phyloP scores from a whole-genome alignment of 2,113 vertebrate genomes.

The Nothoprocta pentlandii region DNA sequence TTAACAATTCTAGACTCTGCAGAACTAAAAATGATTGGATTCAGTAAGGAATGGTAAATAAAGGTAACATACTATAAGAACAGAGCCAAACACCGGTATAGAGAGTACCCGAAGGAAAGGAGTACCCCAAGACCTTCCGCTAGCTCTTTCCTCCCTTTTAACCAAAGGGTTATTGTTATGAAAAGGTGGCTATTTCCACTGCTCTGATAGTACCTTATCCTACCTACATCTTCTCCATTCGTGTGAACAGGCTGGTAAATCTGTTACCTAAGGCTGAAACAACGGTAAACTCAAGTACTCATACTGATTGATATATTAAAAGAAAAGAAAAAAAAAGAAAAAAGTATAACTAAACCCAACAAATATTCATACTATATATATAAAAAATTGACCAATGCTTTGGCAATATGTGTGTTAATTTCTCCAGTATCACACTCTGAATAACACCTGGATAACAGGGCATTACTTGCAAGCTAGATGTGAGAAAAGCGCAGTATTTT shows the following conservation, averaged over 20 bases:
- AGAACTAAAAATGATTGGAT: neutral
- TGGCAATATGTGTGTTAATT: neutral
- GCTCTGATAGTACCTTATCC: accelerated
- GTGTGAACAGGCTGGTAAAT: accelerated
- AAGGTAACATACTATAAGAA: neutral
- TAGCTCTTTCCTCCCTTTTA: neutral
- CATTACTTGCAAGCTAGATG: neutral
- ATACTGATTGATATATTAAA: accelerated
- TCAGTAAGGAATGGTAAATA: neutral
- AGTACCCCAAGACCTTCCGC: neutral
- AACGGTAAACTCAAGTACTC: accelerated
- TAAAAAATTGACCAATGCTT: neutral
- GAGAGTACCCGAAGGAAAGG: neutral
- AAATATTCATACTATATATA: neutral
- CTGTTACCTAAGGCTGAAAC: neutral
- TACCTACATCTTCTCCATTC: neutral
- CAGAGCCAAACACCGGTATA: neutral
- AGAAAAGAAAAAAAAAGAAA: no score
- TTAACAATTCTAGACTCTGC: accelerated
- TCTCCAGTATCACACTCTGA: neutral
- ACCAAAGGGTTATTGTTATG: neutral
- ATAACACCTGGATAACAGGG: neutral
- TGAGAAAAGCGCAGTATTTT: neutral
- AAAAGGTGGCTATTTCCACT: neutral
- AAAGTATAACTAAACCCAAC: no score